phyloP scores from a whole-genome alignment of 2,888 invertebrate genomes.

The Xestia c-nigrum region DNA sequence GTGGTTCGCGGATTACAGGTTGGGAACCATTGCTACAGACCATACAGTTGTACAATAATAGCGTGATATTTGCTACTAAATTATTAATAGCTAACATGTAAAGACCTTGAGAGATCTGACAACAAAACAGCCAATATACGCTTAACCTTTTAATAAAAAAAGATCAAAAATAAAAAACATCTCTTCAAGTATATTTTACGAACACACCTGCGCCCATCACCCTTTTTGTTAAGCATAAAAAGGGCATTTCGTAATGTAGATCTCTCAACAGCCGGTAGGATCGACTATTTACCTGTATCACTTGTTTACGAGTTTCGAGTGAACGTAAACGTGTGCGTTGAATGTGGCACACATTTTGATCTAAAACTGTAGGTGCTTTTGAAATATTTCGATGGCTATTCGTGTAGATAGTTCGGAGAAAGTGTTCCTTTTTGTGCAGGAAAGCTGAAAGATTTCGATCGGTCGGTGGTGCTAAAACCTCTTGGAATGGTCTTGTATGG shows the following conservation, averaged over 20 bases:
- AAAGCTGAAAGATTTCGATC: neutral
- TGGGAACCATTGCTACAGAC: neutral
- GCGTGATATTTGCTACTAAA: neutral
- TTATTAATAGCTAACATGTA: neutral
- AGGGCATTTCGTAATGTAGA: constrained; percentile 66
- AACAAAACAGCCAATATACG: constrained; percentile 13
- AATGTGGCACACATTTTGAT: constrained; percentile 71
- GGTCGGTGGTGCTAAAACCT: neutral
- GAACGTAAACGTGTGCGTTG: constrained; percentile 61
- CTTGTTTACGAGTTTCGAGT: constrained; percentile 64
- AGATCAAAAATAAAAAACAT: constrained; percentile 44
- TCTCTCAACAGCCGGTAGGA: constrained; percentile 59
- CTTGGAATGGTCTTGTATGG: neutral
- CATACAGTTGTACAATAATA: neutral
- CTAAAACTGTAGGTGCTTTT: constrained; percentile 65
- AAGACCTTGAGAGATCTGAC: neutral
- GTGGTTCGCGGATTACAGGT: no score
- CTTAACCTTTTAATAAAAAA: constrained; percentile 39
- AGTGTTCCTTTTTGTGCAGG: neutral
- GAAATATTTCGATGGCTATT: constrained; percentile 46
- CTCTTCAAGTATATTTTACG: constrained; percentile 32
- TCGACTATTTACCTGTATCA: constrained; percentile 69
- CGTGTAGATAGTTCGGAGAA: constrained; percentile 20
- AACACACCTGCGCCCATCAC: constrained; percentile 45
- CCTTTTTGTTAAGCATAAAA: constrained; percentile 60